Evolutionary conservation across 2,888 invertebrate genomes (phyloP).

Genomic region (Colletes collaris): DNA sequence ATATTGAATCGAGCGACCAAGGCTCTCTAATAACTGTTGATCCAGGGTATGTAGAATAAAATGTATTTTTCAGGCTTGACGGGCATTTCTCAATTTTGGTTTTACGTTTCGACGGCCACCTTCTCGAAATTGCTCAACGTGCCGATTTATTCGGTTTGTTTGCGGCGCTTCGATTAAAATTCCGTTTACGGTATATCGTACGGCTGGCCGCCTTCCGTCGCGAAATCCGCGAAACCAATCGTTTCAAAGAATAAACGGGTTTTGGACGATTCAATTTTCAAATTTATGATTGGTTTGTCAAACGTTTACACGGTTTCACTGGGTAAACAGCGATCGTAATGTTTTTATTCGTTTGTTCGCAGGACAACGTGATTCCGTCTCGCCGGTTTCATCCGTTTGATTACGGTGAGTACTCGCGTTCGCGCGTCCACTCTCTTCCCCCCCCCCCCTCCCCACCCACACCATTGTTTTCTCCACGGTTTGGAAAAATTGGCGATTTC

Average conservation of each 20-base stretch:
- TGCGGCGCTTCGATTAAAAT: background rate
- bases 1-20: conserved; percentile 12
- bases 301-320: background rate
- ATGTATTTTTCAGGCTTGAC: no score
- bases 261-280: background rate
- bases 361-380: conserved; percentile 4
- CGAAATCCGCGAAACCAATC: background rate
- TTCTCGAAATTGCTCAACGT: no score
- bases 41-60: no score
- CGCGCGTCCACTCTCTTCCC: background rate
- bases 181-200: no score
- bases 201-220: background rate
- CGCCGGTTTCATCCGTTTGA: background rate
- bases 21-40: no score
- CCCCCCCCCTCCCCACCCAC: no score
- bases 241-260: conserved; percentile 5
- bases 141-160: no score
- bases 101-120: no score
- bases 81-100: no score
- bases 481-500: background rate
- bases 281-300: background rate
- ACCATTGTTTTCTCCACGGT: background rate
- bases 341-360: conserved; percentile 15
- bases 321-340: background rate
- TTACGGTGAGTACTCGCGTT: conserved; percentile 16